Percentiles rank a stretch among this genome's conserved stretches.
Conservation (phyloP, 1,140 invertebrate genomes). For the Coelopa frigida region DNA sequence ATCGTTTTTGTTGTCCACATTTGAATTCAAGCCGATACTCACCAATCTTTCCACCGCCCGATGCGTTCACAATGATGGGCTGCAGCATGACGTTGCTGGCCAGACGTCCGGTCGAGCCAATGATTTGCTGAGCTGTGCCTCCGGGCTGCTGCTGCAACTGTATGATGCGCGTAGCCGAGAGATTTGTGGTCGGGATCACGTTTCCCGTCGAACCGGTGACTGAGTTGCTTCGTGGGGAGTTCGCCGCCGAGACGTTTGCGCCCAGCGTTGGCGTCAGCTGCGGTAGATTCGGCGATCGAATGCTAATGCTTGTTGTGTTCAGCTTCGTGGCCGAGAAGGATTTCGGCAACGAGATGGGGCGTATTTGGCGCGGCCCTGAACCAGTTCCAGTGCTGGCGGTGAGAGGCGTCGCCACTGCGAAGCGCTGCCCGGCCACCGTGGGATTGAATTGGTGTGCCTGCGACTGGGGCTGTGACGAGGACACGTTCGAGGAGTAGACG, state of each 20-base stretch:
- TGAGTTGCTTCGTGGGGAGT: constrained; percentile 20
- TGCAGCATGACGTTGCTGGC: constrained; percentile 38
- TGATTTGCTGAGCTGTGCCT: constrained; percentile 31
- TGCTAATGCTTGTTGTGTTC: constrained; percentile 41
- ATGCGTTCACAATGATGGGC: constrained; percentile 39
- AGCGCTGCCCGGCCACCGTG: constrained; percentile 19
- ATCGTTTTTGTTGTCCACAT: too few species aligned
- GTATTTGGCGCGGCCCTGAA: constrained; percentile 26
- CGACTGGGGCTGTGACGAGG: constrained; percentile 21
- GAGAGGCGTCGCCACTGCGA: constrained; percentile 35
- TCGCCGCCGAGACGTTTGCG: constrained; percentile 21
- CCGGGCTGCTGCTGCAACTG: constrained; percentile 37
- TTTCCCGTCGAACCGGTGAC: constrained; percentile 19
- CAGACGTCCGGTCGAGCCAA: constrained; percentile 31
- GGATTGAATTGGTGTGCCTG: constrained; percentile 35
- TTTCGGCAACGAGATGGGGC: constrained; percentile 37
- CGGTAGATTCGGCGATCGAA: constrained; percentile 36
- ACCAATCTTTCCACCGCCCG: constrained; percentile 35
- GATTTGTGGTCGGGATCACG: constrained; percentile 24
- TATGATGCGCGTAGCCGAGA: constrained; percentile 39
- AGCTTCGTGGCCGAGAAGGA: constrained; percentile 33
- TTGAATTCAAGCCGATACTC: too few species aligned
- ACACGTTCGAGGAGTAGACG: constrained; percentile 39
- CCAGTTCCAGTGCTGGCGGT: constrained; percentile 13
- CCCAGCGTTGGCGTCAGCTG: constrained; percentile 24